Base-by-base conservation (phyloP, 2,888 invertebrate species). In the Meliscaeva auricollis region DNA sequence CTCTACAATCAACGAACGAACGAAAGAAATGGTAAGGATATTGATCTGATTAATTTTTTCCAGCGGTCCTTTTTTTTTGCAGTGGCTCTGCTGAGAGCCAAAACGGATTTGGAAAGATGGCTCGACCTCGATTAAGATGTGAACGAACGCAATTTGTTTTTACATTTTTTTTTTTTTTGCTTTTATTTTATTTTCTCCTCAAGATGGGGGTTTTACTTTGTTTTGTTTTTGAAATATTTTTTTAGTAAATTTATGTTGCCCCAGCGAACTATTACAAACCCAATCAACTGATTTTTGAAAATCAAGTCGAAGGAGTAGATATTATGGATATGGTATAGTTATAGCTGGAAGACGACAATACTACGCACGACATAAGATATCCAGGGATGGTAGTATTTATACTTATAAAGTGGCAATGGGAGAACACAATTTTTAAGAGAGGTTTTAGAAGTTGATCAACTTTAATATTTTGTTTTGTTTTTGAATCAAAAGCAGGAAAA, bases 101-200 rank as follows among this genome's bases (percentile, higher is more conserved):
- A 70, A 73, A 62, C 32, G 64, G 75, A 74, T 75, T 73, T 38
- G 54, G 72, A 56, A 66, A 79, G 73, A 84, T 84, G 75, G 54
- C 70, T 48, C 46, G 70, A 84, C 79, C 83, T 60, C 66, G 69
- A 79, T 79, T 79, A 76, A 68, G 75, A 76, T 60, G 70, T 54
- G 79, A 84, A 72, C 35, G 72, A 84, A 76, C 58, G 79, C 79
- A 79, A 80, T 84, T 79, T 72, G 30, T 74, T 76, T 81, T 66
- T 60, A 38, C 32, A 17, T 17, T 46, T 46, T 17, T 32, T 32
- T 32, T 11, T 46, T 50, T 38, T 3, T 11, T 38, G 1, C 20
- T 22, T 9, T 26, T n/a, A 13, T 13, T 20, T 8, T 17, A 11
- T 15, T 15, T 13, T 20, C 17, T 38, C 3, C 32, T 46, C 15